phyloP scores from a whole-genome alignment of 1,140 invertebrate genomes.

The Saccostrea glomerata region DNA sequence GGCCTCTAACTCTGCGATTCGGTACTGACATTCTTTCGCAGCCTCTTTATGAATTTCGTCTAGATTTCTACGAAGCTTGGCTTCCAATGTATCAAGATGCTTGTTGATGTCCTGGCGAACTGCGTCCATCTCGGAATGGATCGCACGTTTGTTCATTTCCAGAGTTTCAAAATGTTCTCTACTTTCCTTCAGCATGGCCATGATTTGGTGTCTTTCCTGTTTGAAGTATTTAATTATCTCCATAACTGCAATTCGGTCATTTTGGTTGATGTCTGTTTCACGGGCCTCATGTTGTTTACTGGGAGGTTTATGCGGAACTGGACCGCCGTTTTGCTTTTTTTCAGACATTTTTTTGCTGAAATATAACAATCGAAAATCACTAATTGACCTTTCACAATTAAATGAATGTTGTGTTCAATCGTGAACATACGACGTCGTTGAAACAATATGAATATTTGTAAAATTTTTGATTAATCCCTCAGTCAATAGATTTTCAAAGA shows the following conservation, averaged over 20 bases:
- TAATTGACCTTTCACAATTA: neutral
- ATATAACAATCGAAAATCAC: neutral
- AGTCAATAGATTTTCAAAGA: neutral
- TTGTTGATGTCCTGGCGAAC: conserved; percentile 40
- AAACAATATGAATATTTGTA: neutral
- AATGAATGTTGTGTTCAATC: neutral
- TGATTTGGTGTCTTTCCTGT: conserved; percentile 21
- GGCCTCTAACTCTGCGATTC: conserved; percentile 18
- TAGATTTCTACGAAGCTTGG: conserved; percentile 40
- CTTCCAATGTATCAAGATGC: conserved; percentile 31
- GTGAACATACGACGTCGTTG: neutral
- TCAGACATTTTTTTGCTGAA: conserved; percentile 10
- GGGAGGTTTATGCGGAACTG: neutral
- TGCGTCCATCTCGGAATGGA: conserved; percentile 4
- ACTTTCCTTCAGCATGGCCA: conserved; percentile 28
- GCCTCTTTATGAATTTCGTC: conserved; percentile 43
- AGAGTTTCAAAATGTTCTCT: conserved; percentile 42
- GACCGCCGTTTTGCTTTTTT: conserved; percentile 8
- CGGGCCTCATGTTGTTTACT: conserved; percentile 17
- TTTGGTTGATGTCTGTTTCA: conserved; percentile 37
- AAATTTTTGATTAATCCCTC: neutral
- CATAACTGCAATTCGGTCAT: conserved; percentile 12
- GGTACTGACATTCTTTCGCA: conserved; percentile 38
- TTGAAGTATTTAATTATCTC: conserved; percentile 41
- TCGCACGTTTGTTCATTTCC: conserved; percentile 34